Evolutionary conservation across 1,140 invertebrate species (phyloP), one percentile per base, ranked within the genome.

Genomic region (Periplaneta americana): DNA sequence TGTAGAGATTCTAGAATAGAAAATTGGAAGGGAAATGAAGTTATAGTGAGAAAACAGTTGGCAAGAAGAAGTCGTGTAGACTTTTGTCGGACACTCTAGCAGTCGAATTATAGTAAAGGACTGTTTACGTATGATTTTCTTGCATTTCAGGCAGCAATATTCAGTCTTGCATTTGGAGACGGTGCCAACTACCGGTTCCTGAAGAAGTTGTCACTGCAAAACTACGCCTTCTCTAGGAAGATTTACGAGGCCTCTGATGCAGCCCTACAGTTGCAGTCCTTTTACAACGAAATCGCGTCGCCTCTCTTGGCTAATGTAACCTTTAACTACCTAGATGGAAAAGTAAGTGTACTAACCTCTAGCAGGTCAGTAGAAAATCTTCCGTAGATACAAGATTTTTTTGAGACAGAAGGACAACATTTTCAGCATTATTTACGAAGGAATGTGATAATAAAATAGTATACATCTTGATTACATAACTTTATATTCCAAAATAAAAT

Each of bases 161-260:
- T 93, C 85, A 91, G 91, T 18, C 87, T 96, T 10, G 94, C 92
- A n/a, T 95, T 95, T 85, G 94, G 94, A 0, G 88, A 91, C 57
- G 92, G 91, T 34, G 93, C 93, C 0, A 93, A 95, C 85, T 91
- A 91, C 78, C 88, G 89, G 74, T 92, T 94, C 84, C 86, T 95
- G 4, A 91, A 92, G 83, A 92, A 92, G 85, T 81, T 95, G 13
- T 91, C 93, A 0, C 86, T 93, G 22, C 90, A 91, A 82, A 94
- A 94, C 86, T 85, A 90, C 28, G 94, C 93, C 5, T 93, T 94
- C 85, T 91, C 92, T 81, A 88, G 93, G 33, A 92, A 92, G 85
- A 95, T 95, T 78, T 95, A 95, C 86, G 93, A 94, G 87, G 93
- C 91, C 37, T 89, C 92, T 0, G 94, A 95, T 87, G 92, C 94